These are phyloP conservation scores for Crambe crambe DNA, from an alignment of 37 sponge, comb jelly and placozoan genomes.

Conservation along the genomic window DNA sequence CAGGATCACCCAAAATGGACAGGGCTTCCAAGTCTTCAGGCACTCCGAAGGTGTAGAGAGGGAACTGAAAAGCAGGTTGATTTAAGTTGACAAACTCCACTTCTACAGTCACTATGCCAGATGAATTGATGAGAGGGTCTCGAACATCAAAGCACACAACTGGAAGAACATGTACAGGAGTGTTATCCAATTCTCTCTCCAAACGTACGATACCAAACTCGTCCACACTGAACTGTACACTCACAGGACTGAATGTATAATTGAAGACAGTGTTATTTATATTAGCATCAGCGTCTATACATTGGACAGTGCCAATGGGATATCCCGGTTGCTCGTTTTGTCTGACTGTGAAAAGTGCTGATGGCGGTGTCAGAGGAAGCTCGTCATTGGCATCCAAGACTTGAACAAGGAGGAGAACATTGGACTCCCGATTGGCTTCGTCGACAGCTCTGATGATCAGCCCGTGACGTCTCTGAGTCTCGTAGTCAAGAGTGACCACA, in stretches of 20 bases:
- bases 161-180: slow-evolving; percentile 60
- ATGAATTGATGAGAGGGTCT: slow-evolving; percentile 30
- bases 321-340: slow-evolving; percentile 35
- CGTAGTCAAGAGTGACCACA: slow-evolving; percentile 54
- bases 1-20: slow-evolving; percentile 24
- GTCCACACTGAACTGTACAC: slow-evolving; percentile 48
- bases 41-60: slow-evolving; percentile 27
- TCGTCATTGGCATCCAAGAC: slow-evolving; percentile 60
- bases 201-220: slow-evolving; percentile 44
- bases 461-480: slow-evolving; percentile 32
- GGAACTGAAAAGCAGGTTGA: slow-evolving; percentile 55
- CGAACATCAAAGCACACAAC: slow-evolving; percentile 45
- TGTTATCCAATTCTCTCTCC: slow-evolving; percentile 32
- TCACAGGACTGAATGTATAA: slow-evolving; percentile 44
- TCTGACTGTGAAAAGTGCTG: slow-evolving; percentile 33
- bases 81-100: slow-evolving; percentile 66
- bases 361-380: slow-evolving; percentile 59
- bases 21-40: slow-evolving; percentile 41
- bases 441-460: slow-evolving; percentile 43
- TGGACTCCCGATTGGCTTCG: slow-evolving; percentile 23
- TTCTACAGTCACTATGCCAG: slow-evolving; percentile 59
- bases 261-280: slow-evolving; percentile 22
- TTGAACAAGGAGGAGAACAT: slow-evolving; percentile 42
- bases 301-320: slow-evolving; percentile 51
- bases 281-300: slow-evolving; percentile 34